These are phyloP conservation scores for Oreochromis mossambicus DNA, from an alignment of 2,797 vertebrate species.

Conservation along the genomic window DNA sequence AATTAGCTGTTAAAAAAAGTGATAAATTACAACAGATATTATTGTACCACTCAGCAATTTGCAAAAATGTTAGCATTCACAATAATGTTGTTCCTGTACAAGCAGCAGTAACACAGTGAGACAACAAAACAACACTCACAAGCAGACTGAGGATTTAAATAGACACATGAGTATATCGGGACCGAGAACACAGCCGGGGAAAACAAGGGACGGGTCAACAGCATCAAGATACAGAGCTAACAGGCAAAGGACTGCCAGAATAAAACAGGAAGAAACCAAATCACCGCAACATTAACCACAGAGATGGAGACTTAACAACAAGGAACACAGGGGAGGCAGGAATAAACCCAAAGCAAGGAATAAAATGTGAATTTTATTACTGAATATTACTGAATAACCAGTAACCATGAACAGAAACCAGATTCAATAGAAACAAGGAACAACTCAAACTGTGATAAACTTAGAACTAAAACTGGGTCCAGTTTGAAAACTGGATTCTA, in stretches of 20 bases:
- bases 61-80: no score
- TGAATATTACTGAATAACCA: no score
- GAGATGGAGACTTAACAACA: not conserved
- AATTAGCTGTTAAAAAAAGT: not conserved
- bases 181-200: not conserved
- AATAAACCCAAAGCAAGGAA: no score
- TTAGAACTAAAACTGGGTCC: not conserved
- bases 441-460: not conserved
- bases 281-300: not conserved
- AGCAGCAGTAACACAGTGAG: no score
- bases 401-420: no score
- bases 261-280: not conserved
- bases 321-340: not conserved
- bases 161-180: not conserved
- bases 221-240: not conserved
- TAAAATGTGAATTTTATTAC: no score
- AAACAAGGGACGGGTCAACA: rapidly evolving
- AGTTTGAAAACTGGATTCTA: not conserved
- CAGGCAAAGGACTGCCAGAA: not conserved
- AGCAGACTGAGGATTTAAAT: no score
- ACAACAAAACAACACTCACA: no score
- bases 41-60: not conserved
- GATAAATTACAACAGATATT: not conserved
- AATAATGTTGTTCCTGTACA: no score
- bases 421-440: not conserved